A percentile compares a stretch with the other conserved stretches of the same genome.
phyloP scores from a whole-genome alignment of 2,888 invertebrate genomes.

The Metallyticus violacea region DNA sequence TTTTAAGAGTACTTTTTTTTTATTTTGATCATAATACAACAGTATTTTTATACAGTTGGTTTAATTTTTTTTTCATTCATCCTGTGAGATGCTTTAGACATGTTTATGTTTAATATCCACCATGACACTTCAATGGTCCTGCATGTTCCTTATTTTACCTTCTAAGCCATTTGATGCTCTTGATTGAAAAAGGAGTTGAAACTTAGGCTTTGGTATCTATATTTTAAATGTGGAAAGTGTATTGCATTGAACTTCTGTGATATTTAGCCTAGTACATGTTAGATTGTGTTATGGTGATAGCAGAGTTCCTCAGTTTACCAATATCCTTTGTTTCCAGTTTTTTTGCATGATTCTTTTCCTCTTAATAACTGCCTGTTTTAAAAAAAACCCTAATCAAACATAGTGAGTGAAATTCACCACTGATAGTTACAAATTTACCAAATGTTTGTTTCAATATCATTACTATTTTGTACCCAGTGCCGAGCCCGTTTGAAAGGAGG shows the following conservation, averaged over 20 bases:
- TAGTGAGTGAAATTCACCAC: background rate
- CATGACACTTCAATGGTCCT: background rate
- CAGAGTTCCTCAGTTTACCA: background rate
- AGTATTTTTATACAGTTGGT: background rate
- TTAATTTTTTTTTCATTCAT: background rate
- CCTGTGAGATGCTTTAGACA: background rate
- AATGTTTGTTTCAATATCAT: constrained; percentile 5
- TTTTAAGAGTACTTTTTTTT: background rate
- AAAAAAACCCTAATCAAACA: background rate
- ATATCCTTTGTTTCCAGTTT: background rate
- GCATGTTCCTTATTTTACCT: background rate
- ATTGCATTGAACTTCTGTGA: background rate
- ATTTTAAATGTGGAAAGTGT: background rate
- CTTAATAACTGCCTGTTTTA: background rate
- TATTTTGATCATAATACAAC: background rate
- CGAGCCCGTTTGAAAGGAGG: constrained; percentile 50
- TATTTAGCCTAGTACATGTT: background rate
- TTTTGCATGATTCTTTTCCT: background rate
- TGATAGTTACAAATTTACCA: background rate
- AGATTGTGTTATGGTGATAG: background rate
- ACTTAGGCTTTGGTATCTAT: background rate
- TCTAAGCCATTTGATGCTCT: background rate
- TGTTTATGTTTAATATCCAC: background rate
- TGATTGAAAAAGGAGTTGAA: background rate
- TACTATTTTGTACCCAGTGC: constrained; percentile 46